Base-by-base conservation (phyloP, 2,113 vertebrate genomes). In the Sebastes schlegelii region DNA sequence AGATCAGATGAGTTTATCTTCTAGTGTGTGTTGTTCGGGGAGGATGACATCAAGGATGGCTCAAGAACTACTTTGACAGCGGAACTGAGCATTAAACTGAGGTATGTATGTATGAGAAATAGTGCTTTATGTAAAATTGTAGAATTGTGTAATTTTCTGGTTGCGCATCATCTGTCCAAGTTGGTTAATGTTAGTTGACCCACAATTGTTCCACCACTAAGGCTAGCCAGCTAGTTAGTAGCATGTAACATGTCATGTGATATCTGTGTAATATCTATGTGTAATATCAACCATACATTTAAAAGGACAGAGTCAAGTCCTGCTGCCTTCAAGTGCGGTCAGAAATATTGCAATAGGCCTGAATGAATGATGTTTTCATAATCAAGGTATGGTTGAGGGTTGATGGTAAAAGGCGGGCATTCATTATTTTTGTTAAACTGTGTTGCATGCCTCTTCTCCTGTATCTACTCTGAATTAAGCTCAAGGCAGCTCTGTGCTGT, bases 301-400 rank as follows among this genome's bases (percentile, higher is more conserved):
- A 1, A 63, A 45, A 16, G 14, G 34, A 46, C 40, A 64, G 40
- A 63, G 61, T 43, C 19, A 54, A 66, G n/a, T 55, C 58, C 4
- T 69, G 75, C 17, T 74, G 63, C 74, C 55, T 82, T 74, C 55
- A 77, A 23, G 51, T 71, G 60, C 6, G 46, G 21, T 61, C 52
- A 54, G 16, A 51, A 79, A 23, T 61, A 40, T 46, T 78, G 62
- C 23, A 63, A 55, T 8, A 21, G 21, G 11, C n/a, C 48, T 54
- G 1, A 73, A 23, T 52, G 1, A 9, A 46, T 2, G 26, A 4
- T 46, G 63, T 26, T 11, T 1, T 62, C 12, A 52, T 11, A n/a
- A 17, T 17, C 11, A 14, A 52, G 7, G 26, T 42, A 11, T 60
- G 19, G 12, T 21, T 65, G 16, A 26, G 26, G 26, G 26, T 26